Conservation (phyloP, 2,797 vertebrate species). For the Chelidonichthys spinosus region DNA sequence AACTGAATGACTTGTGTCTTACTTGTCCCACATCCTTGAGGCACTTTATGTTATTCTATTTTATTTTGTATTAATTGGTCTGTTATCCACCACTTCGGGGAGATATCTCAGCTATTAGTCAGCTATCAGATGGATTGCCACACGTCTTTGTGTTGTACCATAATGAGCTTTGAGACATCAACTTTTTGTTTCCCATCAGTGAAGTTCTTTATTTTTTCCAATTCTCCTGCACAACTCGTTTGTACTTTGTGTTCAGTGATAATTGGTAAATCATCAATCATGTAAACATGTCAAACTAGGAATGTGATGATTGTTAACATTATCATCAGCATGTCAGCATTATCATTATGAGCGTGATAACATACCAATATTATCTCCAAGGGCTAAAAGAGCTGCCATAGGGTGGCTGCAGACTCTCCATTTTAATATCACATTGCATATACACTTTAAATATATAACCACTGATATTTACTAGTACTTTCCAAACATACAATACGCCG, state of each 20-base stretch:
- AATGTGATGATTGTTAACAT: background rate
- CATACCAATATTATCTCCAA: background rate
- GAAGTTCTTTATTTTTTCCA: background rate
- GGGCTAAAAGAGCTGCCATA: background rate
- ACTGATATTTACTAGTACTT: background rate
- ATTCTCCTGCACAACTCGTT: background rate
- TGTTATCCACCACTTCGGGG: background rate
- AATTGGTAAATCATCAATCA: background rate
- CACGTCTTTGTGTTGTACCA: background rate
- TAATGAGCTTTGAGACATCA: background rate
- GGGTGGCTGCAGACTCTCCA: background rate
- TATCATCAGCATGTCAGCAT: background rate
- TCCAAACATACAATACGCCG: slow-evolving; percentile 12
- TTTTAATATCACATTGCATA: background rate
- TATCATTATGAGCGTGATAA: background rate
- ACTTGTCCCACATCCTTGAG: background rate
- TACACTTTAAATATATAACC: background rate
- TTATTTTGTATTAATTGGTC: background rate
- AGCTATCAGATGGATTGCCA: background rate
- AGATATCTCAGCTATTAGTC: slow-evolving; percentile 5
- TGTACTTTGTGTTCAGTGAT: background rate
- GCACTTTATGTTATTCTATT: background rate
- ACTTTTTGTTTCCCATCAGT: background rate
- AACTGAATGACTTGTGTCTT: background rate
- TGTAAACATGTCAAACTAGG: background rate